A percentile compares a stretch with the other conserved stretches of the same genome.
Conservation (phyloP, 2,888 invertebrate species). For the Sinodicranocentrus sp. region DNA sequence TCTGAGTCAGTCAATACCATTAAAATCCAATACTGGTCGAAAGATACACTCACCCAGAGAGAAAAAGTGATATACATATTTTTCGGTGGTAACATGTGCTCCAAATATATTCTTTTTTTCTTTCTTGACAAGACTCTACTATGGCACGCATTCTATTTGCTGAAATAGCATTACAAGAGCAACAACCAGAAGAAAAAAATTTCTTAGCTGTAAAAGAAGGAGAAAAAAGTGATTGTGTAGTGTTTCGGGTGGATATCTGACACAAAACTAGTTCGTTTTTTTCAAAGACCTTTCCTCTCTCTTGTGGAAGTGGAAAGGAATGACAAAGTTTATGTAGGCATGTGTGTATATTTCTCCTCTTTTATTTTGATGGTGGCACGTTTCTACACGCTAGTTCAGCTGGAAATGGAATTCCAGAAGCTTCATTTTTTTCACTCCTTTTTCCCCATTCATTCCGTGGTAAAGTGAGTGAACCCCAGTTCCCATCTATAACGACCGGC, state of each 20-base stretch:
- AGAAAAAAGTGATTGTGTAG: too few species aligned
- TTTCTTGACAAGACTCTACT: too few species aligned
- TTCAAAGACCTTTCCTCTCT: too few species aligned
- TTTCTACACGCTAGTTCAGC: conserved; percentile 6
- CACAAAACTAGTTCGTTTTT: neutral
- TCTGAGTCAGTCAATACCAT: conserved; percentile 9
- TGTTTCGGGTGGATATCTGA: too few species aligned
- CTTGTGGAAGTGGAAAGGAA: neutral
- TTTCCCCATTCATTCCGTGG: conserved; percentile 1
- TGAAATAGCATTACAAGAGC: neutral
- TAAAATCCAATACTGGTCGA: neutral
- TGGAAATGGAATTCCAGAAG: conserved; percentile 33
- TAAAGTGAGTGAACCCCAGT: neutral
- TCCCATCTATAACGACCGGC: too few species aligned
- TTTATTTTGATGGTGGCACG: conserved; percentile 15
- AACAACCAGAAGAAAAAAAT: neutral
- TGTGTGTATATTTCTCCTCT: neutral
- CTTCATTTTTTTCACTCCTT: conserved; percentile 4
- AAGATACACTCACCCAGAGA: neutral
- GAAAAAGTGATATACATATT: too few species aligned
- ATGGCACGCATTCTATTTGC: too few species aligned
- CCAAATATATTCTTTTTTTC: neutral
- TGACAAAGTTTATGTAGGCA: conserved; percentile 3
- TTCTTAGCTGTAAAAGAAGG: too few species aligned
- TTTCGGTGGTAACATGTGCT: neutral